Evolutionary conservation across 2,888 invertebrate genomes (phyloP).

Genomic region (Iphiclides podalirius): DNA sequence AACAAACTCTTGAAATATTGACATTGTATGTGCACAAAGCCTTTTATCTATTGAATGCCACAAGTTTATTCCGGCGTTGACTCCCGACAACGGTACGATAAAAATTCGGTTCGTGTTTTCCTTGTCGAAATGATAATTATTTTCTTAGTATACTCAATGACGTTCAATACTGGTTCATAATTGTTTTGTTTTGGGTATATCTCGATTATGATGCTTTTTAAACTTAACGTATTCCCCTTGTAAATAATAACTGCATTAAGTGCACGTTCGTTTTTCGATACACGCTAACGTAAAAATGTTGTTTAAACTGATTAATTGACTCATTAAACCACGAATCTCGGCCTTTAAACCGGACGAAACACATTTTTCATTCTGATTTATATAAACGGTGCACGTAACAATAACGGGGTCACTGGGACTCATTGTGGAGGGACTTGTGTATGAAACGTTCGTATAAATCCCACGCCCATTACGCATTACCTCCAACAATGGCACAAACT

Average conservation of each 20-base stretch:
- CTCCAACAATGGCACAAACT: conserved; percentile 9
- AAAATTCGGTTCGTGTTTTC: no score
- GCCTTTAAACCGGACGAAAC: not conserved
- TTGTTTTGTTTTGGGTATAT: no score
- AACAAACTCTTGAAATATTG: conserved; percentile 43
- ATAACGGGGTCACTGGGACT: conserved; percentile 20
- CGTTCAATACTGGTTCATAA: no score
- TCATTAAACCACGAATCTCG: not conserved
- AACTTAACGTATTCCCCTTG: no score
- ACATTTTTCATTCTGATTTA: conserved; percentile 2
- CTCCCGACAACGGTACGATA: no score
- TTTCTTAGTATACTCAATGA: no score
- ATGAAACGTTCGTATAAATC: conserved; percentile 17
- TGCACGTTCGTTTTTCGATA: no score
- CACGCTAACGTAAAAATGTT: not conserved
- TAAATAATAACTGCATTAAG: no score
- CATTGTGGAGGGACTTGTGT: conserved; percentile 9
- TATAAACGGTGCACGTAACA: conserved; percentile 1
- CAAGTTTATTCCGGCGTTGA: no score
- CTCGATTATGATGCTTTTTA: no score
- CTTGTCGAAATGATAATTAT: no score
- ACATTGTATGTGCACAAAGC: conserved; percentile 35
- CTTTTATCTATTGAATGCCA: no score
- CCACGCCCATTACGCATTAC: conserved; percentile 4
- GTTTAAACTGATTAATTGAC: not conserved